These are phyloP conservation scores for Chiloscyllium plagiosum DNA, from an alignment of 2,113 vertebrate genomes.

Conservation along the genomic window DNA sequence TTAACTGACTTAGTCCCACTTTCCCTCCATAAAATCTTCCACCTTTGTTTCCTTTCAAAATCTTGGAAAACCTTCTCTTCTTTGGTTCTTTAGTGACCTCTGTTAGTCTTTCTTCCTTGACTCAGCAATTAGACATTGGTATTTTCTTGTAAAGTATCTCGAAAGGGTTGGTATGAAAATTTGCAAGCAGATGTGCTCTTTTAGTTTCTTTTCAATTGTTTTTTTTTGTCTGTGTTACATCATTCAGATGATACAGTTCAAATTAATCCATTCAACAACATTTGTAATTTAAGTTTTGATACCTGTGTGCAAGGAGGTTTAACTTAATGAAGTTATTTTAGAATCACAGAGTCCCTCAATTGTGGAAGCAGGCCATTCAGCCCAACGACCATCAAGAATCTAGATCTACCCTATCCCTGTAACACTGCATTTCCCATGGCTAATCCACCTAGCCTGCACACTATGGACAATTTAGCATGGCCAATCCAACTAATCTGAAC, in stretches of 20 bases:
- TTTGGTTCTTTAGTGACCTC: not conserved
- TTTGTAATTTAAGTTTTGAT: not conserved
- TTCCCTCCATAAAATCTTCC: not conserved
- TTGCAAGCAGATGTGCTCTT: not conserved
- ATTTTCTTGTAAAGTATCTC: not conserved
- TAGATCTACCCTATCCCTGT: too few species aligned
- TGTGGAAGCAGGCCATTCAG: too few species aligned
- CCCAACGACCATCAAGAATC: too few species aligned
- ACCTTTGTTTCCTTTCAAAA: not conserved
- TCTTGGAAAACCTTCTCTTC: not conserved
- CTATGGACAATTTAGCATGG: too few species aligned
- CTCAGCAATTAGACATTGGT: not conserved
- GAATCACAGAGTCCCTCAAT: too few species aligned
- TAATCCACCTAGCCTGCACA: too few species aligned
- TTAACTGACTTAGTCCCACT: not conserved
- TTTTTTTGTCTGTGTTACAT: not conserved
- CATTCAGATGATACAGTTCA: not conserved
- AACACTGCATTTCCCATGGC: too few species aligned
- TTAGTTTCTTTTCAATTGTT: not conserved
- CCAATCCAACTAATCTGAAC: too few species aligned
- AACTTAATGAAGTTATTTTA: not conserved
- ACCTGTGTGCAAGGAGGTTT: not conserved
- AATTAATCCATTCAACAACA: not conserved
- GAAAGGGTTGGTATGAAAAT: not conserved
- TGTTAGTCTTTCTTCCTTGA: not conserved